Base-by-base conservation (phyloP, 2,888 invertebrate genomes). In the Toxonevra muliebris region DNA sequence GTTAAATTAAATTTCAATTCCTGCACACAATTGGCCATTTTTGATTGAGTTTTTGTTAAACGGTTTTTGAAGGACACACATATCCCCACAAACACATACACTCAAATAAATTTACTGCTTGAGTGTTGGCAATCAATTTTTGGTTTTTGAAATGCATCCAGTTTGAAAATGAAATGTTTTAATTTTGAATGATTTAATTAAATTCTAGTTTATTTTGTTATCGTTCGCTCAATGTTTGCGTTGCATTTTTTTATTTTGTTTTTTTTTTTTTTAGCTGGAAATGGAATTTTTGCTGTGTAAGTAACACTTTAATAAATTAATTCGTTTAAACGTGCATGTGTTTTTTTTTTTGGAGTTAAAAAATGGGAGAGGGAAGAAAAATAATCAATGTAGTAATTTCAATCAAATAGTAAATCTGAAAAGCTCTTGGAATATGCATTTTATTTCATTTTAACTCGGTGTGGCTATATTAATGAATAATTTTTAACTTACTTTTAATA, bases 1-100 rank as follows among this genome's bases (percentile, higher is more conserved):
- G 76, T 73, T 75, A 77, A 79, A 78, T 79, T 74, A 76, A 79
- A 77, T 76, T 78, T 72, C 69, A 70, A 73, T 77, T 76, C 70
- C 72, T 69, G 66, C 69, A 71, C 69, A 69, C 71, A 71, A 71
- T 69, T 65, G 68, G 53, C 64, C 19, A 68, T 64, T 68, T 70
- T 64, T 68, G 62, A 68, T 66, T 68, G 66, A 53, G 59, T 55
- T 63, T 67, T 43, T 67, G 61, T 62, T 67, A 67, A 58, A 62
- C 62, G 57, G 57, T 58, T 67, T 67, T 52, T 57, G 62, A 62
- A 53, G 62, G 50, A 52, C 50, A 57, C 62, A 65, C 48, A 43
- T 52, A 61, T 57, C 63, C 63, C 63, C 64, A 67, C 67, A 70
- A 61, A 75, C 66, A 74, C 69, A 74, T 50, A 55, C 30, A 41